phyloP scores from a whole-genome alignment of 1,140 invertebrate species.

The Cotesia vestalis region DNA sequence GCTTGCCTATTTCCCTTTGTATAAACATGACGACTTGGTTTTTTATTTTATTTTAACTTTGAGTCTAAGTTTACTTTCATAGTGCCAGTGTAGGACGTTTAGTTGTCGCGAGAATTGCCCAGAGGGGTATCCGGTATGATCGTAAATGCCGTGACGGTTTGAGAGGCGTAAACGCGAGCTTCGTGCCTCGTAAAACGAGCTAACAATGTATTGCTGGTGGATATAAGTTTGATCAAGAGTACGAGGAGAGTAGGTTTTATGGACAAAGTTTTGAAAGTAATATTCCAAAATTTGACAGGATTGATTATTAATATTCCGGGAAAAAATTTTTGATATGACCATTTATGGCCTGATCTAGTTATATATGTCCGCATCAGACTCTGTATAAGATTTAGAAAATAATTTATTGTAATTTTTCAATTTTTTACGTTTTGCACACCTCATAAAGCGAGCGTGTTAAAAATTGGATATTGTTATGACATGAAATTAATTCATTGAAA shows the following conservation, averaged over 20 bases:
- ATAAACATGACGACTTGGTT: too few relatives aligned
- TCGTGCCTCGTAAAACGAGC: conserved; percentile 53
- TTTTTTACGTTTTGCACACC: too few relatives aligned
- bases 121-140: conserved; percentile 40
- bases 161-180: conserved; percentile 38
- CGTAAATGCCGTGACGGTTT: conserved; percentile 44
- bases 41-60: conserved; percentile 2
- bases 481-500: too few relatives aligned
- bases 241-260: conserved; percentile 29
- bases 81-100: conserved; percentile 28
- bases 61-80: background rate
- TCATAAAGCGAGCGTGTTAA: too few relatives aligned
- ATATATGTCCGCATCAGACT: too few relatives aligned
- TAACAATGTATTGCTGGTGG: conserved; percentile 50
- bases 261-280: conserved; percentile 8
- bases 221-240: background rate
- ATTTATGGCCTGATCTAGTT: too few relatives aligned
- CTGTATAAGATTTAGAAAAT: too few relatives aligned
- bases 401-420: too few relatives aligned
- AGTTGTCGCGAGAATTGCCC: conserved; percentile 45
- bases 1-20: background rate
- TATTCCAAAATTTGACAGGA: too few relatives aligned
- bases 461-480: too few relatives aligned
- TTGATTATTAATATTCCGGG: too few relatives aligned
- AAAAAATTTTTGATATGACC: too few relatives aligned